Evolutionary conservation across 1,140 invertebrate species (phyloP), one percentile per base, ranked within the genome.

Genomic region (Cherax destructor): DNA sequence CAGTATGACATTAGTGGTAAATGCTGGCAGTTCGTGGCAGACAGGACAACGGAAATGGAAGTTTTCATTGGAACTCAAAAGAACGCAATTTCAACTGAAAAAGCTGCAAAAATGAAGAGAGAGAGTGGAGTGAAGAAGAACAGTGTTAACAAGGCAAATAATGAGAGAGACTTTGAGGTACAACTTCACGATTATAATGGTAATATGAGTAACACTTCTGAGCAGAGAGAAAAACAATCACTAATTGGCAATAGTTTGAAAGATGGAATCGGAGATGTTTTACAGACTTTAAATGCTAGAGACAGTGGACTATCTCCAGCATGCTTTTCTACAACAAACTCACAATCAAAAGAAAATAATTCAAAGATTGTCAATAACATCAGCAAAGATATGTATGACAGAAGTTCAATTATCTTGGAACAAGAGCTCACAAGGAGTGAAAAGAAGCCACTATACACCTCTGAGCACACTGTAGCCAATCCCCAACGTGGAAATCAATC

Each of bases 391-490:
- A 24, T 74, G 9, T 1, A 21, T 30, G 7, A 11, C 9, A 74
- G 69, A 74, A 9, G 11, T 6, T 74, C n/a, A 61, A 16, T 11
- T 4, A 13, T 59, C 16, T 18, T 79, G 85, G 79, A 50, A 61
- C 30, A 69, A 24, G 24, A 77, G 76, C 13, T 9, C 6, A 18
- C 30, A 2, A 77, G 52, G 24, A 87, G 85, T n/a, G 76, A 77
- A 18, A 87, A 76, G 56, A 87, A 87, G 41, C n/a, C 61, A 1
- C 85, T 76, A 9, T 30, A 18, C 50, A 87, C 85, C n/a, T 76
- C 85, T 13, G 85, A 87, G 52, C 85, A 69, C 56, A 78, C 5
- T 47, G 85, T 78, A 47, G 76, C 85, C 56, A 61, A 79, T 47
- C 76, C 61, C 16, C 85, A 56, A 16, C 85, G 76, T 77, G 85